A percentile compares a stretch with the other conserved stretches of the same genome.
phyloP scores from a whole-genome alignment of 2,113 vertebrate genomes.

The Ictalurus punctatus region DNA sequence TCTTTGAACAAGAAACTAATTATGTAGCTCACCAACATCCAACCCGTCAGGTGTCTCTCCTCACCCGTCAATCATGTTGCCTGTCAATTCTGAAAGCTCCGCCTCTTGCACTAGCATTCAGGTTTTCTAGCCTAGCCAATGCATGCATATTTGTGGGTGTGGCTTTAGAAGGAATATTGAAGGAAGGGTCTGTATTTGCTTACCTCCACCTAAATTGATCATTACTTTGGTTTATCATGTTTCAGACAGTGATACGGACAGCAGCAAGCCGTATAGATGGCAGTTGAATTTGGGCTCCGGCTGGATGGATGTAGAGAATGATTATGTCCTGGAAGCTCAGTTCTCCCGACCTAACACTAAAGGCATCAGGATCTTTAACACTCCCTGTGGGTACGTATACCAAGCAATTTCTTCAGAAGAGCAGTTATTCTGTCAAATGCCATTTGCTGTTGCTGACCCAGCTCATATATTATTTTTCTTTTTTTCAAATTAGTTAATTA shows the following conservation, averaged over 20 bases:
- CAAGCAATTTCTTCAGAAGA: background rate
- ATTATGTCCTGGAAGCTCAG: conserved; percentile 71
- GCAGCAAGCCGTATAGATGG: conserved; percentile 63
- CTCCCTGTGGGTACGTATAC: conserved; percentile 62
- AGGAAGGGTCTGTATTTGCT: background rate
- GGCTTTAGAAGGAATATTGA: background rate
- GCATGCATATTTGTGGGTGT: background rate
- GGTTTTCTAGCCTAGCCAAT: background rate
- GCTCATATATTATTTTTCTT: background rate
- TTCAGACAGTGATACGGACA: conserved; percentile 43
- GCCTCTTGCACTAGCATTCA: background rate
- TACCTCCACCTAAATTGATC: background rate
- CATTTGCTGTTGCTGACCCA: background rate
- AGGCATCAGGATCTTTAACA: conserved; percentile 70
- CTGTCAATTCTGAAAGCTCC: background rate
- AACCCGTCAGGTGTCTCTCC: no score
- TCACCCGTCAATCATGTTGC: background rate
- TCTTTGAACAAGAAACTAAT: background rate
- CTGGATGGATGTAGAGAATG: conserved; percentile 66
- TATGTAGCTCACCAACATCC: background rate
- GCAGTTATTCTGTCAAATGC: background rate
- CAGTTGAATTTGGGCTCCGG: conserved; percentile 58
- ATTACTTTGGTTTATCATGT: background rate
- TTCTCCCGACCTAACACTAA: conserved; percentile 65
- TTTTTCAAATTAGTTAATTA: no score